Evolutionary conservation across 2,888 invertebrate species (phyloP).

Genomic region (Hemithea aestivaria): DNA sequence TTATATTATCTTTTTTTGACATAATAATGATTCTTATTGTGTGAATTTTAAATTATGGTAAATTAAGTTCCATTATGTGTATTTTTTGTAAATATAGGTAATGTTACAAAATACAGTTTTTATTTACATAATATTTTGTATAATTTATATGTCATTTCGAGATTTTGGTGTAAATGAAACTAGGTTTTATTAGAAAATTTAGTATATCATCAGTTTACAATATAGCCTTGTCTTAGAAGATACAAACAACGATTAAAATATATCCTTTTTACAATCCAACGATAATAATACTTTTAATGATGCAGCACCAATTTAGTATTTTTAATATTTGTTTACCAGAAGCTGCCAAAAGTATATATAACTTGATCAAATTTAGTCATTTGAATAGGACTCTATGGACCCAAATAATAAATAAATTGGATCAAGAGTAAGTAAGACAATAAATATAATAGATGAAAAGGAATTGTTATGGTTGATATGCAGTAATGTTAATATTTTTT

Average conservation of each 20-base stretch:
- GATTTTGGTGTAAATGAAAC: conserved; percentile 45
- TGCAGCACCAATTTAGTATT: conserved; percentile 52
- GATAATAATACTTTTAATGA: conserved; percentile 53
- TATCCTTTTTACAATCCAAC: conserved; percentile 57
- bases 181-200: conserved; percentile 65
- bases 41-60: no score
- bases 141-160: background rate
- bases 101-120: conserved; percentile 10
- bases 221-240: conserved; percentile 56
- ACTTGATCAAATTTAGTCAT: no score
- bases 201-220: conserved; percentile 68
- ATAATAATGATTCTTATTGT: background rate
- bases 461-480: no score
- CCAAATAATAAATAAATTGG: no score
- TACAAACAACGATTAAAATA: conserved; percentile 58
- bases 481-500: no score
- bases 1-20: background rate
- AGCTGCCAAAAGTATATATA: no score
- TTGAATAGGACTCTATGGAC: no score
- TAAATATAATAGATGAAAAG: no score
- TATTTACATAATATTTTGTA: conserved; percentile 4
- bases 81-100: conserved; percentile 22
- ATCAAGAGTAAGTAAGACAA: no score
- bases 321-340: conserved; percentile 14
- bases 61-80: background rate